phyloP scores from a whole-genome alignment of 1,140 invertebrate species.

The Maconellicoccus hirsutus region DNA sequence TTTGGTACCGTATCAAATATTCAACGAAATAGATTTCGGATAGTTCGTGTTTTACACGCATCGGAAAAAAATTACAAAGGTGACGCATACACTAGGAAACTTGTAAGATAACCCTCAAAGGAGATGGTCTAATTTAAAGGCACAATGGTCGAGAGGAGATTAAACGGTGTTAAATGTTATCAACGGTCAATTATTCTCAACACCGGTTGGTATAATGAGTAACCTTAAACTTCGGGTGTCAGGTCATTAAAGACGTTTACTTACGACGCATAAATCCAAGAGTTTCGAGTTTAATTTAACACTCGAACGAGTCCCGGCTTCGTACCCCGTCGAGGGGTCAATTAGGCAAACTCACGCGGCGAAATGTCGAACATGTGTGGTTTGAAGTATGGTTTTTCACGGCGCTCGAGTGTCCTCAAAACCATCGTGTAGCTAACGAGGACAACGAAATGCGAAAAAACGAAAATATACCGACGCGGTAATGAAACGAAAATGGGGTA shows the following conservation, averaged over 20 bases:
- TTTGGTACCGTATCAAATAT: background rate
- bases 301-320: background rate
- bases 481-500: constrained; percentile 7
- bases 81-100: background rate
- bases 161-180: background rate
- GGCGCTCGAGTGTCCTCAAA: too few relatives aligned
- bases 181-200: background rate
- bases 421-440: background rate
- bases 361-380: too few relatives aligned
- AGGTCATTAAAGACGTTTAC: background rate
- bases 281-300: background rate
- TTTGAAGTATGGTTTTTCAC: background rate
- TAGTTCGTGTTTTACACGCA: background rate
- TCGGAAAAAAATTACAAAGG: background rate
- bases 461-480: background rate
- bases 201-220: background rate
- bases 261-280: background rate
- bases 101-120: background rate
- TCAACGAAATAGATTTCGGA: background rate
- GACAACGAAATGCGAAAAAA: background rate
- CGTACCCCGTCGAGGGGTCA: background rate
- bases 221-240: background rate
- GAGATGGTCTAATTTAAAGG: background rate
- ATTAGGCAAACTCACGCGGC: background rate
- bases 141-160: background rate